Conservation (phyloP, 2,888 invertebrate genomes). For the Didymodactylos carnosus region DNA sequence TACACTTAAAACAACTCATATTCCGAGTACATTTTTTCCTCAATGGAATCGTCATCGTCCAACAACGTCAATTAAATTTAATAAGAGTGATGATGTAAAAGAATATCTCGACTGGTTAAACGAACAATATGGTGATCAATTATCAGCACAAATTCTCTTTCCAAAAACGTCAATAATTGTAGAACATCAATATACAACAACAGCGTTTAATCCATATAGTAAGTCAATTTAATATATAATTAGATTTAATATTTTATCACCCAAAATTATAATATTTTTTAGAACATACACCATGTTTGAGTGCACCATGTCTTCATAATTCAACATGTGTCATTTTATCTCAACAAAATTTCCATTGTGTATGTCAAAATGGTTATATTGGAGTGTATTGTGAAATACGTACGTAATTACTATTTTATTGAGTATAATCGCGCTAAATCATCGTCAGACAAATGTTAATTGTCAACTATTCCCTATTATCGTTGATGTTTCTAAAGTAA, state of each 20-base stretch:
- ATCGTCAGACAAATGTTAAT: too few relatives aligned
- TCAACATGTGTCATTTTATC: background rate
- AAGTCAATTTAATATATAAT: too few relatives aligned
- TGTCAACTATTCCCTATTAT: too few relatives aligned
- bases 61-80: background rate
- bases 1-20: background rate
- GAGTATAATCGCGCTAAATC: background rate
- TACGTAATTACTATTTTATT: background rate
- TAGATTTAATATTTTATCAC: background rate
- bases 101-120: background rate
- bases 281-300: background rate
- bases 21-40: too few relatives aligned
- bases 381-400: slow-evolving; percentile 12
- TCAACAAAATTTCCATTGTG: background rate
- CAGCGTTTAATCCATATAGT: background rate
- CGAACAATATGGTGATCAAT: background rate
- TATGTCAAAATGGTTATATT: background rate
- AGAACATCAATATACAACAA: background rate
- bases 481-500: too few relatives aligned
- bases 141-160: too few relatives aligned
- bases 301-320: slow-evolving; percentile 4
- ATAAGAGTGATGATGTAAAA: background rate
- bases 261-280: background rate
- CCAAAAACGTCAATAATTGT: background rate
- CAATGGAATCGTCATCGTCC: background rate